These are phyloP conservation scores for Amiota mariae DNA, from an alignment of 2,888 invertebrate genomes.

Conservation along the genomic window DNA sequence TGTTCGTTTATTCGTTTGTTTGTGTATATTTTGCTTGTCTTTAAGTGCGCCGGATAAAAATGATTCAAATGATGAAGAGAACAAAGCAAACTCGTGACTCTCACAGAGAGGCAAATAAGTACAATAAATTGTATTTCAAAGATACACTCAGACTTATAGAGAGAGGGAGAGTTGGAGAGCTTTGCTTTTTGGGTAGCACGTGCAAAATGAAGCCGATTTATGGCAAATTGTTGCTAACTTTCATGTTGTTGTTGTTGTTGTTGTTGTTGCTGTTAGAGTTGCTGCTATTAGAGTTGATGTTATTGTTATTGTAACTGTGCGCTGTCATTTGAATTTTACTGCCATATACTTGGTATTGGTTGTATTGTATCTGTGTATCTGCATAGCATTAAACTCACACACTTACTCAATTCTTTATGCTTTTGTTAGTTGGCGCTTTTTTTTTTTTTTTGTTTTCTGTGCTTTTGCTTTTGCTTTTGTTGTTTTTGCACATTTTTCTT, in stretches of 20 bases:
- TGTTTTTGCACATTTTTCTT: constrained; percentile 42
- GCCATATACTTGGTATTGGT: no score
- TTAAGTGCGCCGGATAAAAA: constrained; percentile 51
- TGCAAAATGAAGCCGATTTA: constrained; percentile 58
- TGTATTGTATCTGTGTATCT: constrained; percentile 26
- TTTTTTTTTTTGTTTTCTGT: constrained; percentile 33
- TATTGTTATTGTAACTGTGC: background rate
- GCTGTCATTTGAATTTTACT: no score
- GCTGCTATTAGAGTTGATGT: background rate
- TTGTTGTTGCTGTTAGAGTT: constrained; percentile 32
- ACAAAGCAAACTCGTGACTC: background rate
- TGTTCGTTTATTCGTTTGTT: background rate
- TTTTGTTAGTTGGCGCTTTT: constrained; percentile 19
- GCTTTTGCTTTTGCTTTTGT: constrained; percentile 31
- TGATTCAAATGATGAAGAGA: constrained; percentile 15
- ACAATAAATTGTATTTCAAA: background rate
- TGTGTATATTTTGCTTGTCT: background rate
- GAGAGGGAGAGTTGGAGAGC: background rate
- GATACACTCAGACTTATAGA: background rate
- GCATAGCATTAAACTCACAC: constrained; percentile 1
- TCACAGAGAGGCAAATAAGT: background rate
- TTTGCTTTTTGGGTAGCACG: constrained; percentile 53
- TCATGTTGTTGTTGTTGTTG: constrained; percentile 37
- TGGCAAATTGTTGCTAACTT: constrained; percentile 22
- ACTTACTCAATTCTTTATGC: constrained; percentile 8